phyloP scores from a whole-genome alignment of 2,888 invertebrate genomes.

The Ophion slaviceki region DNA sequence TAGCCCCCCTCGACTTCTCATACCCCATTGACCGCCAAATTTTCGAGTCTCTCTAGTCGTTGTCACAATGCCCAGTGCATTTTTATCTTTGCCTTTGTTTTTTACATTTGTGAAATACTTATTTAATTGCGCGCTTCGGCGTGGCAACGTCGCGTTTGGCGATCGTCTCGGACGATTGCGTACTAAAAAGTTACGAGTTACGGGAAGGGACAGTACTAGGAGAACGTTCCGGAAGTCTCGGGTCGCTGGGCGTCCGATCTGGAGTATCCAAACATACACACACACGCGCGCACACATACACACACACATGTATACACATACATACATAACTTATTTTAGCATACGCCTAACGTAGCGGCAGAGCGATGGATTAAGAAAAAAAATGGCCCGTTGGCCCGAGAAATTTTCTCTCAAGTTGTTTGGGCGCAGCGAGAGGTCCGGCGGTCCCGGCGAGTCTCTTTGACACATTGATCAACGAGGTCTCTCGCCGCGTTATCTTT shows the following conservation, averaged over 20 bases:
- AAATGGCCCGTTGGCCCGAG: constrained; percentile 59
- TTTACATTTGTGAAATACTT: constrained; percentile 4
- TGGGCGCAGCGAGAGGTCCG: not conserved
- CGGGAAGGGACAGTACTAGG: constrained; percentile 62
- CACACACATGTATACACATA: not conserved
- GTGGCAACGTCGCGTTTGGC: constrained; percentile 16
- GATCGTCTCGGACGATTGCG: constrained; percentile 31
- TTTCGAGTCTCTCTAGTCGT: constrained; percentile 32
- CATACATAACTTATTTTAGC: constrained; percentile 76
- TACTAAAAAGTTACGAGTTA: constrained; percentile 2
- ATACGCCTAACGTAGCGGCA: constrained; percentile 77
- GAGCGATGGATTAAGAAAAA: constrained; percentile 45
- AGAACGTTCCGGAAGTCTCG: constrained; percentile 66
- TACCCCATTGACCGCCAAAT: not conserved
- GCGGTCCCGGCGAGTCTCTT: not conserved
- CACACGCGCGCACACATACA: not conserved
- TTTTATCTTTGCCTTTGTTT: constrained; percentile 13
- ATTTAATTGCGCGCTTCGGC: constrained; percentile 44
- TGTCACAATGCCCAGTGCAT: constrained; percentile 11
- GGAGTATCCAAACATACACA: not conserved
- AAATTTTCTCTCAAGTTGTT: constrained; percentile 12
- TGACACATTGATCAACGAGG: not conserved
- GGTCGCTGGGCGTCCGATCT: constrained; percentile 69
- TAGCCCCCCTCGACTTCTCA: constrained; percentile 18
- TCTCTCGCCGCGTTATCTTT: constrained; percentile 10